A percentile compares a stretch with the other conserved stretches of the same genome.
Conservation (phyloP, 2,888 invertebrate species). For the Caenorhabditis sp. region DNA sequence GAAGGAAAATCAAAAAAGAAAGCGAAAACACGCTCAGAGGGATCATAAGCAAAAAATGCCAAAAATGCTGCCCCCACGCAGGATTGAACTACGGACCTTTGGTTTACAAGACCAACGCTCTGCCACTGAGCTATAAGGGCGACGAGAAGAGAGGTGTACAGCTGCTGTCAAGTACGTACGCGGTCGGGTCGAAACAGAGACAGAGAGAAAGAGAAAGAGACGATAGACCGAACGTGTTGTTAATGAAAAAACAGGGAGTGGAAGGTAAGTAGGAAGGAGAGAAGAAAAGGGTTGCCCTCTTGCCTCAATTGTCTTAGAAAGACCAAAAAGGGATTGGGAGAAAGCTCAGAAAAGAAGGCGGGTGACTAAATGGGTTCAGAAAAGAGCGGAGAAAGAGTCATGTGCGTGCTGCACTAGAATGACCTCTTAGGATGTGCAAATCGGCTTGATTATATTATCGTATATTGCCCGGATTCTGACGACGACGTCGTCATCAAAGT, state of each 20-base stretch:
- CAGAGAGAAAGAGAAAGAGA: too few relatives aligned
- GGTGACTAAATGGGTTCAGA: too few relatives aligned
- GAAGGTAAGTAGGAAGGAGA: not conserved
- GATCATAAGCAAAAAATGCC: not conserved
- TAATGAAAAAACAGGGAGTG: not conserved
- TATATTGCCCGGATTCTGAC: too few relatives aligned
- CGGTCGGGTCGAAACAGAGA: too few relatives aligned
- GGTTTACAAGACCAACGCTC: constrained; percentile 67
- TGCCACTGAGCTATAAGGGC: constrained; percentile 66
- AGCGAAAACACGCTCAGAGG: not conserved
- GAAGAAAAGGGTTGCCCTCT: constrained; percentile 6
- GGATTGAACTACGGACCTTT: constrained; percentile 64
- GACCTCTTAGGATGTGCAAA: constrained; percentile 41
- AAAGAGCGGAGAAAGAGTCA: constrained; percentile 18
- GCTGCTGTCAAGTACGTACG: too few relatives aligned
- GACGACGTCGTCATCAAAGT: constrained; percentile 4
- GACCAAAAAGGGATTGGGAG: too few relatives aligned
- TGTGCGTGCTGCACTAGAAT: too few relatives aligned
- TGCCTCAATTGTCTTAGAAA: constrained; percentile 26
- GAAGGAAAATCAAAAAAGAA: not conserved
- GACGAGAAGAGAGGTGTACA: too few relatives aligned
- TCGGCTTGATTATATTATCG: constrained; percentile 24
- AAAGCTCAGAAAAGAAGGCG: too few relatives aligned
- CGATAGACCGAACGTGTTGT: constrained; percentile 1
- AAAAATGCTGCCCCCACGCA: constrained; percentile 39